Base-by-base conservation (phyloP, 2,113 vertebrate species). In the Brachionichthys hirsutus region DNA sequence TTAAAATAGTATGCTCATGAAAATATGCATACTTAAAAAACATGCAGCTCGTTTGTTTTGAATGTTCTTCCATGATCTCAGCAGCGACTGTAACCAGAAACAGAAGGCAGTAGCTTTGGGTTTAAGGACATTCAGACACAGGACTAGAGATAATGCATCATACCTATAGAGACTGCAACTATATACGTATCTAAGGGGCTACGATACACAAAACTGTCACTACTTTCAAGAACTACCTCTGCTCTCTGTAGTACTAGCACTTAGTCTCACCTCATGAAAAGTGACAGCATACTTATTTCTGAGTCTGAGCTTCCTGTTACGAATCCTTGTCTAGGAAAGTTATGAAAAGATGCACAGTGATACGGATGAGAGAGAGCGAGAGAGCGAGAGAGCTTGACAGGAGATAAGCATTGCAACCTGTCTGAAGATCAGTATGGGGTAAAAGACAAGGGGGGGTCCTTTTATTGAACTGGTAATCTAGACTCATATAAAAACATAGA, bases 211-310 rank as follows among this genome's bases (percentile, higher is more conserved):
- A 38, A 40, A 19, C 58, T 38, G 50, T 10, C 3, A 4, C 63
- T 69, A 73, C 13, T 5, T 24, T 49, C 2, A 17, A 20, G 40
- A 45, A 19, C 53, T 65, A 71, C 46, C 41, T 56, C 19, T 75
- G 40, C 34, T 30, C 34, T 36, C 47, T 71, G 56, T 10, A 45
- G 4, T 8, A 60, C 43, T 62, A 59, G 65, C 75, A 57, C 46
- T 51, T 34, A 24, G 15, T 83, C 93, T 93, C 84, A 94, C 86
- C 90, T 94, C 87, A 8, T 91, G 87, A 78, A 90, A 91, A 45
- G 85, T 87, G 77, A 92, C 85, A 54, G 79, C 30, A 66, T 77
- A 80, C 76, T 93, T 93, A 80, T 89, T 84, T 83, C 30, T 82
- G 82, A 89, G 55, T 73, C 88, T 91, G 82, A 79, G 79, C 54